Base-by-base conservation (phyloP, 2,888 invertebrate species). In the Tenthredo distinguenda region DNA sequence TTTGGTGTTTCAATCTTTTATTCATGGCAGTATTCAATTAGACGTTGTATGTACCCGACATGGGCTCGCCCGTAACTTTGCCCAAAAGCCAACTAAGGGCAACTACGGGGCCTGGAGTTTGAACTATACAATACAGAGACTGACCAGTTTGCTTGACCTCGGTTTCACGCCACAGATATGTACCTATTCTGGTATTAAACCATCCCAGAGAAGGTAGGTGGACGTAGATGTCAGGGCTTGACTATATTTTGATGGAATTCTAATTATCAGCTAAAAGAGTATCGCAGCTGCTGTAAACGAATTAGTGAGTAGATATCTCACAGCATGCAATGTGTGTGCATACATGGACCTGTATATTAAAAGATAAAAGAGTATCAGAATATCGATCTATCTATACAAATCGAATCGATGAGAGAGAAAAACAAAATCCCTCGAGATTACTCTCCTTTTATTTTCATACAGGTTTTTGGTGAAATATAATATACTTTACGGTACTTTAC, bases 1-100 rank as follows among this genome's bases (percentile, higher is more conserved):
- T 55, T 74, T 43, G 21, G 74, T 26, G 43, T 74, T 74, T 40
- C 26, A 74, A 74, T 74, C 74, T 26, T 43, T 74, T 21, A 43
- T 74, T 43, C 43, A 74, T 43, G 74, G 12, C 43, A 21, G 68
- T 34, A 26, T 12, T 21, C 4, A 74, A 74, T 74, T 43, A 47
- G n/a, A 74, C 47, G 12, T 40, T 43, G 43, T 74, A 74, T 43
- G 26, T 74, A 74, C n/a, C 12, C 40, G 43, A 43, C 74, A 74
- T 4, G n/a, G 40, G n/a, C 40, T 21, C 3, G 74, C 26, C 15
- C 26, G 74, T 21, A 74, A 47, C 21, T 47, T 74, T 74, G 26
- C 43, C 43, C 43, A 21, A 21, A 18, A 43, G 43, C 21, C 26
- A 43, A 74, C 74, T n/a, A 21, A 26, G 10, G n/a, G 65, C 31